Evolutionary conservation across 2,113 vertebrate genomes (phyloP).

Genomic region (Varanus salvator): DNA sequence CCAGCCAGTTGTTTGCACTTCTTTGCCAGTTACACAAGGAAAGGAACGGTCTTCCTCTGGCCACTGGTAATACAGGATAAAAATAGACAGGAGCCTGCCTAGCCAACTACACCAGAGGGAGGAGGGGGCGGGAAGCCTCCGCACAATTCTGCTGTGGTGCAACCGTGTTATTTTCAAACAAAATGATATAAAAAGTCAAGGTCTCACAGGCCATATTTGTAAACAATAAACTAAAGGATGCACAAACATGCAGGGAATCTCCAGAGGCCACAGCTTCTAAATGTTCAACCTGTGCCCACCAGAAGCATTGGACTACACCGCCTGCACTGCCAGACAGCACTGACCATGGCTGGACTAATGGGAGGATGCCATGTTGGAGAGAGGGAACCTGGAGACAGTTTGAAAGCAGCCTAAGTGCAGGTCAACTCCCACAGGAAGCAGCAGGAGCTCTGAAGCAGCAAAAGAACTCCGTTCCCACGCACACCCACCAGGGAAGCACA

Average conservation of each 20-base stretch:
- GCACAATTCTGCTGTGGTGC: constrained; percentile 40
- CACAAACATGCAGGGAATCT: neutral
- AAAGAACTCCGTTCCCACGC: neutral
- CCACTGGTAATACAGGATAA: constrained; percentile 71
- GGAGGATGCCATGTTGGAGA: too few species aligned
- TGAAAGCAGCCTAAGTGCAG: neutral
- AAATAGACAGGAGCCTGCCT: constrained; percentile 73
- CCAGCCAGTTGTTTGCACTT: constrained; percentile 48
- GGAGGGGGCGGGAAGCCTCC: neutral
- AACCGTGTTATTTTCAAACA: constrained; percentile 26
- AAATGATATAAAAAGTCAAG: neutral
- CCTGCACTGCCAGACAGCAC: too few species aligned
- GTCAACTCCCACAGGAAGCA: neutral
- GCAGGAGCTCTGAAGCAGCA: neutral
- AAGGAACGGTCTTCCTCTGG: constrained; percentile 47
- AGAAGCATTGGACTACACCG: too few species aligned
- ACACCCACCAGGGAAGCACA: neutral
- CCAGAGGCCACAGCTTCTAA: neutral
- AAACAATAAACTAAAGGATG: neutral
- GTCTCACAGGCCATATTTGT: neutral
- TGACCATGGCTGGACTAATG: too few species aligned
- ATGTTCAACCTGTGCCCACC: neutral
- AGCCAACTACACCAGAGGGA: constrained; percentile 27
- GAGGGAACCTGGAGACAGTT: too few species aligned
- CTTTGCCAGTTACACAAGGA: constrained; percentile 35